These are phyloP conservation scores for Gorsachius magnificus DNA, from an alignment of 2,797 vertebrate species.

Conservation along the genomic window DNA sequence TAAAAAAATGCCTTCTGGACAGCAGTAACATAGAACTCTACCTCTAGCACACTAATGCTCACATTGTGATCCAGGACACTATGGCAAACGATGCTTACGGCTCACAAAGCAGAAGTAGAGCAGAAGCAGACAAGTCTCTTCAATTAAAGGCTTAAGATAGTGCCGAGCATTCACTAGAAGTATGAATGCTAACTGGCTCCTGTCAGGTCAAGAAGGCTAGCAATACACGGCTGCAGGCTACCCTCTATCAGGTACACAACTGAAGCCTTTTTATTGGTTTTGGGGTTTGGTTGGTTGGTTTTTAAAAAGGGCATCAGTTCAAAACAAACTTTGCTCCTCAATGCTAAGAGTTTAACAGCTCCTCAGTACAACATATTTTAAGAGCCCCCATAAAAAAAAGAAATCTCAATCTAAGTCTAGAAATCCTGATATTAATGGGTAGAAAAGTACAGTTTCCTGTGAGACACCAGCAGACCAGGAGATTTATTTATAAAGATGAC, in stretches of 20 bases:
- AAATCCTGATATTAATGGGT: background rate
- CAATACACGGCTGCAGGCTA: too few species aligned
- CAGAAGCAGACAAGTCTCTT: background rate
- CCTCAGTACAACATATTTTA: background rate
- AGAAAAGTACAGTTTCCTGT: background rate
- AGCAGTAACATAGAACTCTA: background rate
- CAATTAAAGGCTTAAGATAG: background rate
- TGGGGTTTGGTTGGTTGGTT: too few species aligned
- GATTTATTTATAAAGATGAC: too few species aligned
- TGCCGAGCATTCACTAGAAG: too few species aligned
- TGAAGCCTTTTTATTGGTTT: background rate
- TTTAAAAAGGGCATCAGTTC: background rate
- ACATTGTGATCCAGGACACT: background rate
- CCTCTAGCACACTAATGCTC: background rate
- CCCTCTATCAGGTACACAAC: too few species aligned
- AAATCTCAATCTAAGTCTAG: background rate
- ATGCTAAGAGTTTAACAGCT: background rate
- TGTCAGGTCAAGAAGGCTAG: too few species aligned
- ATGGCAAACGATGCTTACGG: accelerated
- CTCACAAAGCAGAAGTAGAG: background rate
- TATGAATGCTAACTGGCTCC: too few species aligned
- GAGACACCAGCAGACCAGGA: too few species aligned
- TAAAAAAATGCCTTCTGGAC: background rate
- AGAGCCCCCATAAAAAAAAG: background rate
- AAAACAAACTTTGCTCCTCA: background rate